Base-by-base conservation (phyloP, 2,888 invertebrate genomes). In the Agrotis segetum region DNA sequence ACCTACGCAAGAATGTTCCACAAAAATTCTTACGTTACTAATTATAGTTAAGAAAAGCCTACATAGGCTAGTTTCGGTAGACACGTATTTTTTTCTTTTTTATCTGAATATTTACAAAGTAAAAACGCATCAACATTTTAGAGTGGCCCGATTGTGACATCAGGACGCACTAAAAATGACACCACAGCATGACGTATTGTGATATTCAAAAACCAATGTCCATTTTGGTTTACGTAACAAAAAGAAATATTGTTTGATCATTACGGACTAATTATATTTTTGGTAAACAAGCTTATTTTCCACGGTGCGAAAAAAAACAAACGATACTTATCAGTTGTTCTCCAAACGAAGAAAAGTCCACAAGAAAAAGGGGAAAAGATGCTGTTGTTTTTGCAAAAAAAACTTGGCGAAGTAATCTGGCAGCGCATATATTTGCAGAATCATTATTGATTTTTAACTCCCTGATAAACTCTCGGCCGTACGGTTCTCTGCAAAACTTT, bases 361-460 rank as follows among this genome's bases (percentile, higher is more conserved):
- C 52, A 62, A 62, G 61, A 56, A 52, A 60, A 62, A 64, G 21
- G 11, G 16, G 19, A n/a, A 40, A 52, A 52, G n/a, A 47, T 19
- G 14, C 4, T 46, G 24, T 40, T 44, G 34, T 16, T 61, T 59
- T 68, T 46, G 16, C n/a, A 16, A 53, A 52, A 64, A 75, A 67
- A 64, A 21, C 29, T 65, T 65, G 47, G 50, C 17, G 11, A 17
- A 40, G 64, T 29, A 75, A 64, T 64, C 50, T 61, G 47, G 50
- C 40, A 52, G 47, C 64, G 52, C 65, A 65, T 70, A 76, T 65
- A 65, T 76, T 77, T 65, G 21, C 60, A 76, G 50, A 56, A 52
- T n/a, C 40, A 58, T 61, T 65, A 76, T 76, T 65, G 71, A 65
- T 58, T 71, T 76, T 76, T 52, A 29, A 70, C 17, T 21, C 29